Conservation (phyloP, 2,888 invertebrate species). For the Calliscelio sp. region DNA sequence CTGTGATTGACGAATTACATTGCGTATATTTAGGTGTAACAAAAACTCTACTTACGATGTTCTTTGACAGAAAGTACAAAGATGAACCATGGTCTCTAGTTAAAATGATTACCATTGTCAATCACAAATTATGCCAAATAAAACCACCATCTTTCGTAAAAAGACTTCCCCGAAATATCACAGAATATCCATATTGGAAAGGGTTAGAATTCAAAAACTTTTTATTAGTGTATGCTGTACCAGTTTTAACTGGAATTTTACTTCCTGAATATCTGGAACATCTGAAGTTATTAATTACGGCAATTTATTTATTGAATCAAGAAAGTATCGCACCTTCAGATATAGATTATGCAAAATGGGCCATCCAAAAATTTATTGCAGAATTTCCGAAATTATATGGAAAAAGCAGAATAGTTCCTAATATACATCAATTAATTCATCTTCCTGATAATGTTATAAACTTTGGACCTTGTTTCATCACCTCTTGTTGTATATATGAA, state of each 20-base stretch:
- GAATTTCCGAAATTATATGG: not conserved
- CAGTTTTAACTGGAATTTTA: not conserved
- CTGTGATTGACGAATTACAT: conserved; percentile 4
- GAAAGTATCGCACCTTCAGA: not conserved
- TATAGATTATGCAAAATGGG: not conserved
- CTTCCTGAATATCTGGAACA: not conserved
- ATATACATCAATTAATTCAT: conserved; percentile 5
- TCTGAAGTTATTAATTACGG: not conserved
- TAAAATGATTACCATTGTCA: not conserved
- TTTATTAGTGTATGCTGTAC: conserved; percentile 2
- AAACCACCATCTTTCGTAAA: conserved; percentile 20
- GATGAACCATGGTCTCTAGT: not conserved
- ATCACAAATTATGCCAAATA: not conserved
- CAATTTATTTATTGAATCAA: conserved; percentile 10
- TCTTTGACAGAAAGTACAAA: not conserved
- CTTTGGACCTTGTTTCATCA: not conserved
- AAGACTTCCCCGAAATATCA: conserved; percentile 3
- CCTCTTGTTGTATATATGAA: not conserved
- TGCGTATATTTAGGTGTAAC: conserved; percentile 27
- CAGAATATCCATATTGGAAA: conserved; percentile 19
- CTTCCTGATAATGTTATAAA: not conserved
- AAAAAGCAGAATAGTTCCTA: not conserved
- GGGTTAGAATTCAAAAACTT: conserved; percentile 15
- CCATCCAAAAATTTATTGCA: not conserved
- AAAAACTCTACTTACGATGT: conserved; percentile 12